Conservation (phyloP, 2,888 invertebrate genomes). For the Synergus gifuensis region DNA sequence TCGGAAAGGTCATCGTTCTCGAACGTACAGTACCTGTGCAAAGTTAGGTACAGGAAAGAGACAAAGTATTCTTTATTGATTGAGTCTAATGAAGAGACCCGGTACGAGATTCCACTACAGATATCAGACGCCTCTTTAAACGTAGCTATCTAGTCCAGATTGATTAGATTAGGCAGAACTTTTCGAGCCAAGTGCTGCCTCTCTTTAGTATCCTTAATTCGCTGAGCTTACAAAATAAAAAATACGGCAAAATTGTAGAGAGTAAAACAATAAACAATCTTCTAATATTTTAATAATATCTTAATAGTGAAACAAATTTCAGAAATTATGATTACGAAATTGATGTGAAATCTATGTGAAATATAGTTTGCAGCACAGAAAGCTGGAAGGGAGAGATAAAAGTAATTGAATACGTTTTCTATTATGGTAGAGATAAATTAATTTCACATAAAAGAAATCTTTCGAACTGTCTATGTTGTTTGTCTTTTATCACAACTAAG, state of each 20-base stretch:
- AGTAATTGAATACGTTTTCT: not conserved
- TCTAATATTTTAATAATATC: no score
- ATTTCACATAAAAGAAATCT: not conserved
- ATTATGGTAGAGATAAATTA: not conserved
- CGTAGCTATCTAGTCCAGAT: constrained; percentile 3
- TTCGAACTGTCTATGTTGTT: not conserved
- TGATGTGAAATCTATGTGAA: no score
- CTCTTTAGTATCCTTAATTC: not conserved
- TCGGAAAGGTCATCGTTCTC: not conserved
- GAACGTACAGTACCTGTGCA: not conserved
- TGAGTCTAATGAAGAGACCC: constrained; percentile 63
- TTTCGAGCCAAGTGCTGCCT: not conserved
- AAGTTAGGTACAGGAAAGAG: not conserved
- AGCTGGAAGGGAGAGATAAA: not conserved
- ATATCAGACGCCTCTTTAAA: constrained; percentile 67
- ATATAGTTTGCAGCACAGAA: not conserved
- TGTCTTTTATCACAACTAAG: not conserved
- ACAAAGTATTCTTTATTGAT: constrained; percentile 64
- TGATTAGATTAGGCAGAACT: constrained; percentile 20
- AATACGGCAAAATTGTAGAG: not conserved
- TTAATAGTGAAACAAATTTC: no score
- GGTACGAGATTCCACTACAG: constrained; percentile 63
- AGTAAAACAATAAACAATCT: not conserved
- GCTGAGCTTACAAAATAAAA: not conserved
- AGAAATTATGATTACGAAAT: no score